Conservation (phyloP, 2,113 vertebrate genomes). For the Alaudala cheleensis region DNA sequence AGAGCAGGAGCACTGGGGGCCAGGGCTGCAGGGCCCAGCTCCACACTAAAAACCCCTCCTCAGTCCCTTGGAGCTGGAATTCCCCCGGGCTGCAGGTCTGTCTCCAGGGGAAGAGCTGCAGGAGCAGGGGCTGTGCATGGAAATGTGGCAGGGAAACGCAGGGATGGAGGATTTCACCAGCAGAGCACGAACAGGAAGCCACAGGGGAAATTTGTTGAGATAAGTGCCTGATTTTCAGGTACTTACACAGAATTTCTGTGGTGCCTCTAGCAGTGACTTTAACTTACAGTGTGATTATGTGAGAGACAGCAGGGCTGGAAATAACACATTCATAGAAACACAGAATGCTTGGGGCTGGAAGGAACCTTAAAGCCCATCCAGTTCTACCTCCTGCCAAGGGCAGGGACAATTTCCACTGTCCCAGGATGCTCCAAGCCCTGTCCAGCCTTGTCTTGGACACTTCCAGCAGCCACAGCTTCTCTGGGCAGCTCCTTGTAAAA, state of each 20-base stretch:
- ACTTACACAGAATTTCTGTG: background rate
- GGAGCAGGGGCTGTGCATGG: background rate
- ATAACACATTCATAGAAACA: background rate
- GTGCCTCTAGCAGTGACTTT: background rate
- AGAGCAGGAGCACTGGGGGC: background rate
- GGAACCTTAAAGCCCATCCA: background rate
- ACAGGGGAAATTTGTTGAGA: background rate
- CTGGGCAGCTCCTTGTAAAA: background rate
- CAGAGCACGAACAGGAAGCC: background rate
- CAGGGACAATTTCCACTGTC: background rate
- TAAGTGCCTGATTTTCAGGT: background rate
- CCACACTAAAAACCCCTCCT: background rate
- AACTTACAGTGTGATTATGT: background rate
- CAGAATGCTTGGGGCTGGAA: background rate
- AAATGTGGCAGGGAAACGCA: background rate
- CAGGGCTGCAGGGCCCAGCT: background rate
- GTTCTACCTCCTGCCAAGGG: background rate
- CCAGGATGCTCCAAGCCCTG: background rate
- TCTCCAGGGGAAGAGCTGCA: background rate
- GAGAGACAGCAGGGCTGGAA: background rate
- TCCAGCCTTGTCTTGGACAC: background rate
- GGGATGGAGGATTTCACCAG: background rate
- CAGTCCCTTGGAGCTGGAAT: background rate
- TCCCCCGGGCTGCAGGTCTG: accelerated
- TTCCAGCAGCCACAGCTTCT: background rate